Evolutionary conservation across 2,113 vertebrate genomes (phyloP).

Genomic region (Actinemys pallida): DNA sequence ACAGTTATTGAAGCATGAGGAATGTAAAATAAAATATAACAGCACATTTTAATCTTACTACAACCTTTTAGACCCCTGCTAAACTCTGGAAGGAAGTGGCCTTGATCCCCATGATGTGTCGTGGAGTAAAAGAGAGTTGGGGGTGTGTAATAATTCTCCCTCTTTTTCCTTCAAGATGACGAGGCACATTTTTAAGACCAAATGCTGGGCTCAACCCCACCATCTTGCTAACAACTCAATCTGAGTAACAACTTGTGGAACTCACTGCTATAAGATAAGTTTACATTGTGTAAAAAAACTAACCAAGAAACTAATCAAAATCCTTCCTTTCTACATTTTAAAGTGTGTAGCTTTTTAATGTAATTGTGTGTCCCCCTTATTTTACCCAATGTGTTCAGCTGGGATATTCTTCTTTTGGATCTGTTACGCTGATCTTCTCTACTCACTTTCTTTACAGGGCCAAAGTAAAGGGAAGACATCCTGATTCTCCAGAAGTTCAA

Average conservation of each 20-base stretch:
- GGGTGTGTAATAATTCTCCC: neutral
- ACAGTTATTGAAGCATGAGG: rapidly evolving
- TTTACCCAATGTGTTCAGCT: neutral
- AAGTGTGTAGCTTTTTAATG: rapidly evolving
- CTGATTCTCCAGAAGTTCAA: neutral
- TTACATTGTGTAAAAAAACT: rapidly evolving
- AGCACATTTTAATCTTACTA: neutral
- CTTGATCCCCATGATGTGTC: neutral
- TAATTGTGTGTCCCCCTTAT: neutral
- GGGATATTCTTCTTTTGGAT: neutral
- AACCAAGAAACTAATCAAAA: neutral
- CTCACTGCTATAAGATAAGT: neutral
- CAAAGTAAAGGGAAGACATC: neutral
- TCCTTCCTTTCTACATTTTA: neutral
- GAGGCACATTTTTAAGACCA: neutral
- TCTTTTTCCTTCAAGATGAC: neutral
- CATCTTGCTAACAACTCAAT: neutral
- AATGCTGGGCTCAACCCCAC: neutral
- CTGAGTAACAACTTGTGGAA: neutral
- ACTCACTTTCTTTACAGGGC: neutral
- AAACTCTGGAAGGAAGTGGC: neutral
- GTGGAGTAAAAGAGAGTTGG: neutral
- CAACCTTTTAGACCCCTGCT: neutral
- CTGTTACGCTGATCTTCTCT: no score
- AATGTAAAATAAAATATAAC: neutral